phyloP scores from a whole-genome alignment of 1,140 invertebrate genomes.

The Drosophila willistoni region DNA sequence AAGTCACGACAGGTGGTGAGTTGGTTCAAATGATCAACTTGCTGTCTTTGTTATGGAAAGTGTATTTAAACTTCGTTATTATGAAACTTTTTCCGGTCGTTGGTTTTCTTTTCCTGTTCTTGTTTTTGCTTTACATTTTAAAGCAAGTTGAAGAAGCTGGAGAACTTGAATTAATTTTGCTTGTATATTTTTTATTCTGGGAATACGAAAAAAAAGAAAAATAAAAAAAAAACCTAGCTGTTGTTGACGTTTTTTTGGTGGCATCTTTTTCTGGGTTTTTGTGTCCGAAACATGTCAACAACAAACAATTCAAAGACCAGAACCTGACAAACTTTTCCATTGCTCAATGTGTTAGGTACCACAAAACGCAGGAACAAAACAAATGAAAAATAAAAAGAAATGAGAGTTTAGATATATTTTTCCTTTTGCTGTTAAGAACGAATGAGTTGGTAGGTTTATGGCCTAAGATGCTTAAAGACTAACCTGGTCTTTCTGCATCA shows the following conservation, averaged over 20 bases:
- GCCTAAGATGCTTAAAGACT: constrained; percentile 17
- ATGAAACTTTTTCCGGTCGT: neutral
- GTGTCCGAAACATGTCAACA: constrained; percentile 53
- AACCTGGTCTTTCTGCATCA: constrained; percentile 27
- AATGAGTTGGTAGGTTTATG: constrained; percentile 11
- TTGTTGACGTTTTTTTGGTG: constrained; percentile 58
- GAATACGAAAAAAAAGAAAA: neutral
- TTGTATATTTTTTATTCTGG: constrained; percentile 35
- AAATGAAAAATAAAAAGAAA: neutral
- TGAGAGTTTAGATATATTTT: constrained; percentile 4
- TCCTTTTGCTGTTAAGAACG: neutral
- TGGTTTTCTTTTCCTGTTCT: constrained; percentile 11
- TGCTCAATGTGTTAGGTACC: constrained; percentile 20
- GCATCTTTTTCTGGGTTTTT: constrained; percentile 6
- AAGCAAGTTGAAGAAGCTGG: constrained; percentile 54
- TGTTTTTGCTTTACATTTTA: constrained; percentile 71
- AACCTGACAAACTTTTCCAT: constrained; percentile 42
- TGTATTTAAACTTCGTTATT: neutral
- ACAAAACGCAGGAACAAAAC: neutral
- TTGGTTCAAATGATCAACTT: no score
- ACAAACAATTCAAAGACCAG: constrained; percentile 57
- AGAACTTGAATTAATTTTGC: constrained; percentile 74
- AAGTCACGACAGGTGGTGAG: no score
- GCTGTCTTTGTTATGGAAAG: neutral
- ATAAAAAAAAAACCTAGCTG: constrained; percentile 63